Evolutionary conservation across 2,113 vertebrate genomes (phyloP).

Genomic region (Hymenochirus boettgeri): DNA sequence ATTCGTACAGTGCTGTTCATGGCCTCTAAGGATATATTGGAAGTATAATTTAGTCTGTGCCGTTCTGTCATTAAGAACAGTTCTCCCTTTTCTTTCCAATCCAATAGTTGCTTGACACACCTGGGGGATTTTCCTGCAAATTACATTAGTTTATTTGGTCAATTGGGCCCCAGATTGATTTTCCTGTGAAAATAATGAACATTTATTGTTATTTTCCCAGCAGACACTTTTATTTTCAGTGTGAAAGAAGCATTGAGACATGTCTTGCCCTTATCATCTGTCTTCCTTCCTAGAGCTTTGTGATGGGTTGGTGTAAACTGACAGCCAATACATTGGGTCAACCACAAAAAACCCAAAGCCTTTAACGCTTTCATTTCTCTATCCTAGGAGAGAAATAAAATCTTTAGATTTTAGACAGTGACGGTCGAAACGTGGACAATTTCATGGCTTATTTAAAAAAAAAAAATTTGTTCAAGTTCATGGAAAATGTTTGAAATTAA

Average conservation of each 20-base stretch:
- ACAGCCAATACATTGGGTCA: conserved; percentile 1
- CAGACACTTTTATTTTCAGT: conserved; percentile 59
- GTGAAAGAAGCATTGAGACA: conserved; percentile 48
- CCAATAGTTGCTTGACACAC: conserved; percentile 46
- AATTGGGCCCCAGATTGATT: conserved; percentile 68
- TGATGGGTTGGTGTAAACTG: conserved; percentile 40
- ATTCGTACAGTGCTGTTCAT: not conserved
- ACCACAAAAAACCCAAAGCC: not conserved
- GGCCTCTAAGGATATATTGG: conserved; percentile 55
- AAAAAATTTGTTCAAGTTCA: no score
- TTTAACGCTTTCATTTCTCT: not conserved
- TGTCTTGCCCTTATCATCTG: conserved; percentile 37
- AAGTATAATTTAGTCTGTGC: conserved; percentile 49
- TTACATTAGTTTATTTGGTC: conserved; percentile 66
- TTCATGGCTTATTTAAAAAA: no score
- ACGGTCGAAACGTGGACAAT: no score
- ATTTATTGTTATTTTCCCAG: conserved; percentile 69
- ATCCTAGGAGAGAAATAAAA: no score
- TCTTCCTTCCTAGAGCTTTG: conserved; percentile 41
- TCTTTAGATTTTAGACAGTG: no score
- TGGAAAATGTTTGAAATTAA: no score
- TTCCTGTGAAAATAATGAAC: conserved; percentile 70
- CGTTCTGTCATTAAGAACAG: conserved; percentile 45
- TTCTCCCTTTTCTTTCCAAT: conserved; percentile 48
- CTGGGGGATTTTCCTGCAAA: conserved; percentile 62